Base-by-base conservation (phyloP, 2,797 vertebrate species). In the Sebastes steindachneri region DNA sequence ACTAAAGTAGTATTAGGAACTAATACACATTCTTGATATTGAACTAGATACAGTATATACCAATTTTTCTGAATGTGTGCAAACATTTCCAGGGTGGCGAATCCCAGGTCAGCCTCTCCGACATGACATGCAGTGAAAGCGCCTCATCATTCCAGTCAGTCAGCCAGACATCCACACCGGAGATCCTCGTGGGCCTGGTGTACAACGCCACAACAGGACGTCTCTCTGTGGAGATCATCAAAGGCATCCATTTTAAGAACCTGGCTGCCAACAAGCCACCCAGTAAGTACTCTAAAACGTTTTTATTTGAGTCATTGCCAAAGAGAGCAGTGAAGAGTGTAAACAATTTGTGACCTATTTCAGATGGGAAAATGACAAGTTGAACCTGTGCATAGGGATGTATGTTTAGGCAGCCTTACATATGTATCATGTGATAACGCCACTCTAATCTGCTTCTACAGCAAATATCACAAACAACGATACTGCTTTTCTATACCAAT, bases 191-290 rank as follows among this genome's bases (percentile, higher is more conserved):
- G 75, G 98, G 98, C 60, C 96, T 99, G 83, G 96, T 98, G 84
- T 99, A 99, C 95, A 99, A 99, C 1, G 98, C 98, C 93, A 99
- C 98, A 10, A 99, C 98, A 15, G 98, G 98, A 88, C 97, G 98
- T 79, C 97, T 99, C 72, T 98, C 98, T 3, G 98, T 98, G 89
- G 98, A 99, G 95, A 95, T 99, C 95, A 99, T 99, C 95, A 99
- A 98, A 96, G 98, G 98, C 93, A 99, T 98, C 95, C 98, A 99
- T 94, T 99, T 99, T 96, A 99, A 97, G 95, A 98, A 99, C 94
- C 94, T 99, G 92, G 96, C 98, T 87, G 97, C 97, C 79, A 99
- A 98, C 96, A 99, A 98, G 96, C 97, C 98, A 95, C 98, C 98
- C 95, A 98, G 98, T 99, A 97, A 99, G 98, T 98, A 95, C 88